Conservation (phyloP, 2,888 invertebrate genomes). For the Chouioia cunea region DNA sequence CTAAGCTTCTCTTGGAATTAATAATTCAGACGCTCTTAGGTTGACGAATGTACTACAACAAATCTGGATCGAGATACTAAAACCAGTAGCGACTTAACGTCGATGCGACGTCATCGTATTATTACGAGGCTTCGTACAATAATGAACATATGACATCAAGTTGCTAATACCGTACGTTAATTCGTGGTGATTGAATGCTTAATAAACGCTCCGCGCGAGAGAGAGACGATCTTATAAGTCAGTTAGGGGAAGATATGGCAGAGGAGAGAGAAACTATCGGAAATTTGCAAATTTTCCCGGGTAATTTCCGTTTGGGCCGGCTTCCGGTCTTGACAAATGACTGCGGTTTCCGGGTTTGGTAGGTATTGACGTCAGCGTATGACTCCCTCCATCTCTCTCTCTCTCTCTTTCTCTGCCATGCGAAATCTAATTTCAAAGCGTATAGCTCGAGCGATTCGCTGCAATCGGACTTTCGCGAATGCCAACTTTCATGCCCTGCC, state of each 20-base stretch:
- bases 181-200: no score
- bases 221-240: no score
- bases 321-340: constrained; percentile 67
- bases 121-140: no score
- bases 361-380: constrained; percentile 56
- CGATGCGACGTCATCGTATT: no score
- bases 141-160: no score
- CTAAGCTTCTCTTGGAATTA: no score
- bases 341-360: constrained; percentile 63
- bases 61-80: no score
- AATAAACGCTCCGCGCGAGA: no score
- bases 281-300: constrained; percentile 67
- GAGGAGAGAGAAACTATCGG: constrained; percentile 50
- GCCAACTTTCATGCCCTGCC: constrained; percentile 11
- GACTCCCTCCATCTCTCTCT: background rate
- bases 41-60: no score
- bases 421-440: constrained; percentile 39
- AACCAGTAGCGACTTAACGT: no score
- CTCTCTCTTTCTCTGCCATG: background rate
- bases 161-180: no score
- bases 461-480: constrained; percentile 28
- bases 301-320: constrained; percentile 66
- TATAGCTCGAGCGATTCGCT: constrained; percentile 25
- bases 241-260: constrained; percentile 4
- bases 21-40: no score